Percentiles rank a stretch among this genome's conserved stretches.
These are phyloP conservation scores for Amblyjoppa proteus DNA, from an alignment of 2,888 invertebrate genomes.

Conservation along the genomic window DNA sequence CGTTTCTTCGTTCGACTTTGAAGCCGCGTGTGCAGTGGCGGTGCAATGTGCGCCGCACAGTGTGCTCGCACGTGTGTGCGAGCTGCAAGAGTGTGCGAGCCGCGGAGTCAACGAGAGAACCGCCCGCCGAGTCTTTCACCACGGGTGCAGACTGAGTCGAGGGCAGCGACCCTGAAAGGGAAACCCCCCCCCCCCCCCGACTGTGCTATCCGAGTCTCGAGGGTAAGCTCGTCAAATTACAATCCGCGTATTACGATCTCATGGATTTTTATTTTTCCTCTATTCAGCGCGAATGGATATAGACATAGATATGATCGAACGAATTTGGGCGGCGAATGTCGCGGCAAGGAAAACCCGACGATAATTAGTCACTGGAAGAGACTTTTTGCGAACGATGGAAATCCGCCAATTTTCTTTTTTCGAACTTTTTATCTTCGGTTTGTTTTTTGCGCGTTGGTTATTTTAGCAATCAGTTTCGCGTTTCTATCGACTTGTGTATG, in stretches of 20 bases:
- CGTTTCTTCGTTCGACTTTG: conserved; percentile 32
- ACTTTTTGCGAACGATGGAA: neutral
- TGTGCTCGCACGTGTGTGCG: conserved; percentile 11
- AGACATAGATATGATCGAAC: neutral
- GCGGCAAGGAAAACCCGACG: neutral
- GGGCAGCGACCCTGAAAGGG: conserved; percentile 67
- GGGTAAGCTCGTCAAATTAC: conserved; percentile 37
- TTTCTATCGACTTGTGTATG: too few relatives aligned
- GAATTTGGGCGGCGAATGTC: neutral
- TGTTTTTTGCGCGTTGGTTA: too few relatives aligned
- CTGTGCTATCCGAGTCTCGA: conserved; percentile 27
- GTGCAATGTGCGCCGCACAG: conserved; percentile 20
- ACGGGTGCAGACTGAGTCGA: conserved; percentile 44
- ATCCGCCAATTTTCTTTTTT: too few relatives aligned
- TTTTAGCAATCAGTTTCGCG: too few relatives aligned
- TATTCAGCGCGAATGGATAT: neutral
- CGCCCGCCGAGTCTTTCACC: conserved; percentile 39
- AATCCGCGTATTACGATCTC: neutral
- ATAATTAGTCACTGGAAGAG: neutral
- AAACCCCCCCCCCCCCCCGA: conserved; percentile 47
- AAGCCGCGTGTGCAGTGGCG: conserved; percentile 26
- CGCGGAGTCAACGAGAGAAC: conserved; percentile 58
- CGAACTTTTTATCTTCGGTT: too few relatives aligned
- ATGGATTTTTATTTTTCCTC: neutral
- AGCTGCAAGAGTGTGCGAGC: conserved; percentile 6